Evolutionary conservation across 2,888 invertebrate species (phyloP).

Genomic region (Nasonovia ribisnigri): DNA sequence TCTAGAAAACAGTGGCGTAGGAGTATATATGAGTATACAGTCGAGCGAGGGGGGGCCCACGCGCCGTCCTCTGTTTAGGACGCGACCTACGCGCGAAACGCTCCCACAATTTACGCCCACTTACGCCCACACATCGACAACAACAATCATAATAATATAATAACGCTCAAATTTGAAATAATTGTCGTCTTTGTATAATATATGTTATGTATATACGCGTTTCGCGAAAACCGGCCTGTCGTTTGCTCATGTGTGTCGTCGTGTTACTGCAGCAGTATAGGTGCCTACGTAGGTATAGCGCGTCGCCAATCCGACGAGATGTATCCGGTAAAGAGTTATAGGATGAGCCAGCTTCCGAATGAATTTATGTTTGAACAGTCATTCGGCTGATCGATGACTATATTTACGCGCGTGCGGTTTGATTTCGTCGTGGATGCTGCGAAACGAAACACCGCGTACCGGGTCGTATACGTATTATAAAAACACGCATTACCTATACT

Average conservation of each 20-base stretch:
- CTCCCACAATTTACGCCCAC: conserved; percentile 60
- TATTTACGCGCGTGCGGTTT: background rate
- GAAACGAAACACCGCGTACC: background rate
- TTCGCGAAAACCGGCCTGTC: background rate
- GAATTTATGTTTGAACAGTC: background rate
- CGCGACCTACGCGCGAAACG: conserved; percentile 52
- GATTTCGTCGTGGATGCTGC: background rate
- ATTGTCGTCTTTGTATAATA: background rate
- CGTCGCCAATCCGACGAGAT: background rate
- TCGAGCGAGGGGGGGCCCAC: conserved; percentile 41
- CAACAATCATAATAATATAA: conserved; percentile 20
- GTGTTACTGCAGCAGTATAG: background rate
- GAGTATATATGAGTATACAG: background rate
- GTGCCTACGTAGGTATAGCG: background rate
- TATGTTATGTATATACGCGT: background rate
- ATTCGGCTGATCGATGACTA: background rate
- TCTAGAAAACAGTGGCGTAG: conserved; percentile 44
- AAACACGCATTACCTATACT: background rate
- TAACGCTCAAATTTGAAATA: conserved; percentile 44
- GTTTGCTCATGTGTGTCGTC: background rate
- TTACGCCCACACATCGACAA: conserved; percentile 27
- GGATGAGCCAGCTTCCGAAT: background rate
- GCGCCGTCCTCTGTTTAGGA: conserved; percentile 37
- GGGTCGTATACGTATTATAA: background rate
- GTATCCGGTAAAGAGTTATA: background rate